These are phyloP conservation scores for Drosophila varians DNA, from an alignment of 1,140 invertebrate species.

Conservation along the genomic window DNA sequence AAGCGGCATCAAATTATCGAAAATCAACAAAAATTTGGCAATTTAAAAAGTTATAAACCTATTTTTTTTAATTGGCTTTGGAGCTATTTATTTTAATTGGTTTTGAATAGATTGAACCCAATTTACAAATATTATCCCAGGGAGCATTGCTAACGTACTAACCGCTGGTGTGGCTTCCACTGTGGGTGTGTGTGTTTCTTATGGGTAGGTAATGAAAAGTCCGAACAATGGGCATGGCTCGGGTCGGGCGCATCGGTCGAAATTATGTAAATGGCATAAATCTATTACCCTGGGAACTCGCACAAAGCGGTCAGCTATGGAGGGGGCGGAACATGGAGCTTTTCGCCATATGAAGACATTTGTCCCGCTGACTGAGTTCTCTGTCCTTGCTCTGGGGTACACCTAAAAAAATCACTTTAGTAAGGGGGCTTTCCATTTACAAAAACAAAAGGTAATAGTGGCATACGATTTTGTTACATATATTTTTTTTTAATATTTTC, in stretches of 20 bases:
- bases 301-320: background rate
- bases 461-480: no score
- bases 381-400: background rate
- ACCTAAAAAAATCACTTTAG: background rate
- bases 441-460: no score
- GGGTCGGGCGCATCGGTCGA: constrained; percentile 1
- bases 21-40: no score
- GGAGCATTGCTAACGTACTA: background rate
- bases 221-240: constrained; percentile 2
- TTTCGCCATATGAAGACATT: background rate
- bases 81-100: no score
- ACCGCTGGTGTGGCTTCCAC: background rate
- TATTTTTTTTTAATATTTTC: no score
- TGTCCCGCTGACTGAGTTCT: background rate
- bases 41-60: no score
- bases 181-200: background rate
- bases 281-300: constrained; percentile 40
- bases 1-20: no score
- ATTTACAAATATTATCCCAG: no score
- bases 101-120: no score
- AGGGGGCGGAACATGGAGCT: background rate
- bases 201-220: background rate
- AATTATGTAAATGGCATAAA: constrained; percentile 54
- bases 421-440: no score
- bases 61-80: no score